phyloP scores from a whole-genome alignment of 2,888 invertebrate species.

The Macrosoma leucophasiata region DNA sequence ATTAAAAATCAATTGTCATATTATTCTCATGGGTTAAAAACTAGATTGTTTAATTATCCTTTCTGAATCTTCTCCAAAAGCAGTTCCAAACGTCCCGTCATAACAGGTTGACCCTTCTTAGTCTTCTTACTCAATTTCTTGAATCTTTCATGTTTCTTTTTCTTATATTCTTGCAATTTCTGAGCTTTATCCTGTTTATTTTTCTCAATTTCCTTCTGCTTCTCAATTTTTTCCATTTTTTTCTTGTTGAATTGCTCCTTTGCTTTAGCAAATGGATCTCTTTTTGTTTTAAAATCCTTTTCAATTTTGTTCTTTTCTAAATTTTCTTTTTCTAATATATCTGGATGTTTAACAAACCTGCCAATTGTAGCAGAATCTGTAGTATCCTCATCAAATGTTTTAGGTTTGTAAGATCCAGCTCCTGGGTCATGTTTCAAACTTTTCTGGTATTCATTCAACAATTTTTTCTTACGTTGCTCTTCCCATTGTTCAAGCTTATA shows the following conservation, averaged over 20 bases:
- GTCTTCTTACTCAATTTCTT: constrained; percentile 86
- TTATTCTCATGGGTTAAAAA: too few relatives aligned
- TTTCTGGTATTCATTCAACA: constrained; percentile 75
- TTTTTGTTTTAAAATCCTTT: too few relatives aligned
- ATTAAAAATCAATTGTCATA: too few relatives aligned
- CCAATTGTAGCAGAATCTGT: constrained; percentile 44
- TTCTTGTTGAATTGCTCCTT: constrained; percentile 71
- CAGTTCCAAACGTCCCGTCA: constrained; percentile 87
- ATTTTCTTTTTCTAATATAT: constrained; percentile 43
- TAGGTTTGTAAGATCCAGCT: constrained; percentile 60
- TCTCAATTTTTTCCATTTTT: constrained; percentile 71
- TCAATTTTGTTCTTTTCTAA: constrained; percentile 21
- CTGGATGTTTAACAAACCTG: constrained; percentile 62
- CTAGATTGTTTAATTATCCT: too few relatives aligned
- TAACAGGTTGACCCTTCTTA: constrained; percentile 88
- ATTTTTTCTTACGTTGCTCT: constrained; percentile 75
- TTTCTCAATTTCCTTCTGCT: constrained; percentile 61
- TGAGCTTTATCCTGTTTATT: constrained; percentile 75
- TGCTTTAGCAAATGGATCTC: constrained; percentile 68
- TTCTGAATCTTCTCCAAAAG: constrained; percentile 84
- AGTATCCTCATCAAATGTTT: constrained; percentile 66
- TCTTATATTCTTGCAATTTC: constrained; percentile 80
- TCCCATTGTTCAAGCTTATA: constrained; percentile 82
- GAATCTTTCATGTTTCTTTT: constrained; percentile 80
- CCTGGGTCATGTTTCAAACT: constrained; percentile 66